phyloP scores from a whole-genome alignment of 1,140 invertebrate species.

The Diachasma alloeum region DNA sequence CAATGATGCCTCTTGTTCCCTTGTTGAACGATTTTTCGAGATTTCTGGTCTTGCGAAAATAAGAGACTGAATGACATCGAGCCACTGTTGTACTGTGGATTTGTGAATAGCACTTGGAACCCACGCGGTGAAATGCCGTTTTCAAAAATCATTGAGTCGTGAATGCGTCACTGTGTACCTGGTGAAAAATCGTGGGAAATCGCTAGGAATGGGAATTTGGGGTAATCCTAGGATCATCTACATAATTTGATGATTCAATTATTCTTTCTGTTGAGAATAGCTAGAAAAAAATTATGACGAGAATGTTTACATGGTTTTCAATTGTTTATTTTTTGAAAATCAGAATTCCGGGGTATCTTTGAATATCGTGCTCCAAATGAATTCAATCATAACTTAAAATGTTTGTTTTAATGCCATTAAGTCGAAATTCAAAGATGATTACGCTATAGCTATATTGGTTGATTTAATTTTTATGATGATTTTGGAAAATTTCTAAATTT shows the following conservation, averaged over 20 bases:
- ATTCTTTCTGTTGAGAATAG: background rate
- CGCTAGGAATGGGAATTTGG: background rate
- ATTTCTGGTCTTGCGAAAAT: conserved; percentile 16
- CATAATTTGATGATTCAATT: background rate
- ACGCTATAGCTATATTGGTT: too few relatives aligned
- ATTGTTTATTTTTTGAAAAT: too few relatives aligned
- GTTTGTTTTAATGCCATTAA: too few relatives aligned
- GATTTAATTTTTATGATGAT: too few relatives aligned
- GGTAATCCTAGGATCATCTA: background rate
- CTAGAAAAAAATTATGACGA: too few relatives aligned
- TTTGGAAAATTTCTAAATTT: too few relatives aligned
- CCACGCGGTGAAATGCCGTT: conserved; percentile 14
- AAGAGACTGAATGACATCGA: conserved; percentile 4
- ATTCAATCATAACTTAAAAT: too few relatives aligned
- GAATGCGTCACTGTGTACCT: background rate
- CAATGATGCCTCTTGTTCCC: background rate
- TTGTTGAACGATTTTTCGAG: conserved; percentile 5
- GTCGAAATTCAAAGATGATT: too few relatives aligned
- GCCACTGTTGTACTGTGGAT: background rate
- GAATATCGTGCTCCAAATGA: too few relatives aligned
- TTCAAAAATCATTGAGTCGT: conserved; percentile 14
- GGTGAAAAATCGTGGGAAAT: conserved; percentile 19
- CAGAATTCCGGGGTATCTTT: too few relatives aligned
- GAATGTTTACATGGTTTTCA: background rate
- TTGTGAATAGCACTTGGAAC: background rate